Base-by-base conservation (phyloP, 2,888 invertebrate species). In the Nyleta sp. region DNA sequence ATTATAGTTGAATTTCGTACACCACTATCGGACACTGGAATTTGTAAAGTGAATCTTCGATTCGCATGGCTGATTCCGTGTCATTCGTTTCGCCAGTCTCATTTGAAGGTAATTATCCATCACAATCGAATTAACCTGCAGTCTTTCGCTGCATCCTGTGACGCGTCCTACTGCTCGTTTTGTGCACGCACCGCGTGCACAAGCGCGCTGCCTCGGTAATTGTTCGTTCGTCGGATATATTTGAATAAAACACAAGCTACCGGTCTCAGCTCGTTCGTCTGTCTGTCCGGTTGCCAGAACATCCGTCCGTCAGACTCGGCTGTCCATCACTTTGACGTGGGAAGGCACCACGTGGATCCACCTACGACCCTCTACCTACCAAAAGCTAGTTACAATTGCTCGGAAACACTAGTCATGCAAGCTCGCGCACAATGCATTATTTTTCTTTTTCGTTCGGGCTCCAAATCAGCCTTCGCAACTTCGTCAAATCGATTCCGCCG, bases 241-340 rank as follows among this genome's bases (percentile, higher is more conserved):
- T 85, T 90, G 89, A 90, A 91, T 90, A 90, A 90, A 90, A 90
- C 87, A 90, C 88, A 87, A 88, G 90, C 89, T 89, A 89, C 87
- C 87, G 88, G 84, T 86, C 87, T 85, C 85, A 82, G 84, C 85
- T 84, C 82, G 84, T 79, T 82, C 86, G 84, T 84, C 85, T 86
- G 86, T 86, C 86, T 84, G 85, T 84, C 84, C 83, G 84, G 84
- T 82, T 83, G 84, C 81, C 81, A 83, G 83, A 84, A 84, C 83
- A 84, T 85, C 82, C 82, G 84, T 86, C 86, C 86, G 85, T 88
- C 87, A 86, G 83, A 82, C 85, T 84, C 84, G 88, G 85, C 89
- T 88, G 90, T 90, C 90, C 88, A 88, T 90, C 90, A 90, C 86
- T 86, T 85, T 90, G 91, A 90, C 90, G 89, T 91, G 91, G 90